A percentile compares a stretch with the other conserved stretches of the same genome.
phyloP scores from a whole-genome alignment of 2,888 invertebrate genomes.

The Sesia apiformis region DNA sequence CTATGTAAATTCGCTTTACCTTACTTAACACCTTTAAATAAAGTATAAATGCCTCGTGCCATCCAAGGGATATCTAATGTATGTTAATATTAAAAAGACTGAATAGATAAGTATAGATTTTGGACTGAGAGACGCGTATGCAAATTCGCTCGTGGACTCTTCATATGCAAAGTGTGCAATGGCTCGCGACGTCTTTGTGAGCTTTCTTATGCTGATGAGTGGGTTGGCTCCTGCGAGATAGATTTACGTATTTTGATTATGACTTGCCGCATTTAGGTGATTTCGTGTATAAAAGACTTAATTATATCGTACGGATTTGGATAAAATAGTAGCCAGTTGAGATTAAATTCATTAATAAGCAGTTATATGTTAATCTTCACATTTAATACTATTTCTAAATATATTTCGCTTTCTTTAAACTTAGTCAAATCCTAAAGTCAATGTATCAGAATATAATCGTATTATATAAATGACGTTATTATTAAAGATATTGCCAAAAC shows the following conservation, averaged over 20 bases:
- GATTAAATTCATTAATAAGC: too few species aligned
- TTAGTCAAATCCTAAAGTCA: background rate
- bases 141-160: slow-evolving; percentile 68
- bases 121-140: slow-evolving; percentile 52
- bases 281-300: background rate
- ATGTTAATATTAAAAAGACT: slow-evolving; percentile 30
- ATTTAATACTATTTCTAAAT: too few species aligned
- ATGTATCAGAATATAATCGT: too few species aligned
- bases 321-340: too few species aligned
- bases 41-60: slow-evolving; percentile 47
- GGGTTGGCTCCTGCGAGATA: slow-evolving; percentile 15
- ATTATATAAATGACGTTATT: too few species aligned
- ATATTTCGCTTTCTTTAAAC: background rate
- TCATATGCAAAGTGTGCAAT: slow-evolving; percentile 62
- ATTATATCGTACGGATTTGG: background rate
- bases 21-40: slow-evolving; percentile 49
- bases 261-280: slow-evolving; percentile 9
- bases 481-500: too few species aligned
- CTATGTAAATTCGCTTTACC: slow-evolving; percentile 60
- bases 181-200: slow-evolving; percentile 33
- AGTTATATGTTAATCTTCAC: too few species aligned
- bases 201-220: slow-evolving; percentile 48
- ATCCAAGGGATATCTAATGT: slow-evolving; percentile 39
- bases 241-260: slow-evolving; percentile 27
- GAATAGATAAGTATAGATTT: slow-evolving; percentile 50